These are phyloP conservation scores for Eulemur coronatus DNA, from an alignment of 2,797 vertebrate species.

Conservation along the genomic window DNA sequence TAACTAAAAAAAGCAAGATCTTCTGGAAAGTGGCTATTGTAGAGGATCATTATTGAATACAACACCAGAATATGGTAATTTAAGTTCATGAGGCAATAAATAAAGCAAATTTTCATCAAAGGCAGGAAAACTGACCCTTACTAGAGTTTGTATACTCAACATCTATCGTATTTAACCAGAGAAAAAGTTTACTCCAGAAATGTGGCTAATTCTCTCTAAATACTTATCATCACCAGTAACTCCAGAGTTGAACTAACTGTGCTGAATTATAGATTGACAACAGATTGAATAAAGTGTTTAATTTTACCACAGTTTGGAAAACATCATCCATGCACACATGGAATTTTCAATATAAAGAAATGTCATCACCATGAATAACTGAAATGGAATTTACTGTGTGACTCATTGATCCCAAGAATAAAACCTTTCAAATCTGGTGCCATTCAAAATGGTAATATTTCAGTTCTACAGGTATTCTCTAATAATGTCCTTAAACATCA, in stretches of 20 bases:
- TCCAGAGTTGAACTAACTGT: not conserved
- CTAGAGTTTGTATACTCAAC: not conserved
- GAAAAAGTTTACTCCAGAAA: not conserved
- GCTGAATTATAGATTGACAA: not conserved
- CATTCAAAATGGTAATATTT: not conserved
- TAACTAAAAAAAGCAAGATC: not conserved
- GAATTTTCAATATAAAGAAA: slow-evolving; percentile 42
- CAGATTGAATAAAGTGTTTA: slow-evolving; percentile 2
- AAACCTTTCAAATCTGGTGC: not conserved
- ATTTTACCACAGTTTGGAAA: not conserved
- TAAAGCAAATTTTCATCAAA: not conserved
- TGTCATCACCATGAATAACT: slow-evolving; percentile 19
- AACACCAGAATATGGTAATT: not conserved
- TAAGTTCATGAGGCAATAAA: not conserved
- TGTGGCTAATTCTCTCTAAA: not conserved
- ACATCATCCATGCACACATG: not conserved
- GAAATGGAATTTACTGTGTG: slow-evolving; percentile 29
- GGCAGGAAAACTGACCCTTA: not conserved
- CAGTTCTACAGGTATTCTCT: not conserved
- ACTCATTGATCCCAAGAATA: slow-evolving; percentile 8
- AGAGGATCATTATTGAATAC: not conserved
- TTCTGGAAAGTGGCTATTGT: not conserved
- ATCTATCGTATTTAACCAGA: slow-evolving; percentile 11
- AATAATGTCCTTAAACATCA: not conserved
- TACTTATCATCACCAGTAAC: not conserved